Evolutionary conservation across 2,888 invertebrate species (phyloP).

Genomic region (Cephalotes varians): DNA sequence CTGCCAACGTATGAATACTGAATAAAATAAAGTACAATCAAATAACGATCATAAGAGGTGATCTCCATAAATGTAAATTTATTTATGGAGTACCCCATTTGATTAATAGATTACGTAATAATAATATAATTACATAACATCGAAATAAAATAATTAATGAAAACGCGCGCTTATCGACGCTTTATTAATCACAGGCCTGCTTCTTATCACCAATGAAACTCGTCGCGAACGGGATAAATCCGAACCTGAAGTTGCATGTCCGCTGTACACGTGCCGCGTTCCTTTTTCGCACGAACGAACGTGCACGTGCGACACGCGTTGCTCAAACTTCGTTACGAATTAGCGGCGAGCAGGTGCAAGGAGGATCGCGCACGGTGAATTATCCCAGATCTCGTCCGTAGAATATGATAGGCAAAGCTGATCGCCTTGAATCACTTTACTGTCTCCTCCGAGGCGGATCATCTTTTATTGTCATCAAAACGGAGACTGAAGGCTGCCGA

Average conservation of each 20-base stretch:
- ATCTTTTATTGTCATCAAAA: slow-evolving; percentile 14
- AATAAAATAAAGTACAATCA: background rate
- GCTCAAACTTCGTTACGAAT: slow-evolving; percentile 46
- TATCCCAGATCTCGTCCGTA: slow-evolving; percentile 2
- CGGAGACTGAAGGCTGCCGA: background rate
- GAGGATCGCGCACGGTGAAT: background rate
- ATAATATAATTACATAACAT: background rate
- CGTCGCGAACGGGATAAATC: background rate
- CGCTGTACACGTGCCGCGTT: slow-evolving; percentile 20
- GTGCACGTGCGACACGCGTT: slow-evolving; percentile 28
- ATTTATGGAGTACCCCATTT: background rate
- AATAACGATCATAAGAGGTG: background rate
- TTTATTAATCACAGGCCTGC: background rate
- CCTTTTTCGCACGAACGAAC: slow-evolving; percentile 35
- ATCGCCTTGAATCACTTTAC: slow-evolving; percentile 48
- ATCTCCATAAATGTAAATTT: background rate
- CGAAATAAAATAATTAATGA: background rate
- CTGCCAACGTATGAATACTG: background rate
- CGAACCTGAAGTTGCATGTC: slow-evolving; percentile 28
- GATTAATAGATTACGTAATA: background rate
- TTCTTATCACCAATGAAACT: background rate
- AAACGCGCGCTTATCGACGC: background rate
- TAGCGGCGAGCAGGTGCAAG: slow-evolving; percentile 44
- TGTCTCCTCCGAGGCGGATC: slow-evolving; percentile 8
- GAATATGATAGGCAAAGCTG: slow-evolving; percentile 29